Conservation (phyloP, 2,797 vertebrate species). For the Clarias platycephalus region DNA sequence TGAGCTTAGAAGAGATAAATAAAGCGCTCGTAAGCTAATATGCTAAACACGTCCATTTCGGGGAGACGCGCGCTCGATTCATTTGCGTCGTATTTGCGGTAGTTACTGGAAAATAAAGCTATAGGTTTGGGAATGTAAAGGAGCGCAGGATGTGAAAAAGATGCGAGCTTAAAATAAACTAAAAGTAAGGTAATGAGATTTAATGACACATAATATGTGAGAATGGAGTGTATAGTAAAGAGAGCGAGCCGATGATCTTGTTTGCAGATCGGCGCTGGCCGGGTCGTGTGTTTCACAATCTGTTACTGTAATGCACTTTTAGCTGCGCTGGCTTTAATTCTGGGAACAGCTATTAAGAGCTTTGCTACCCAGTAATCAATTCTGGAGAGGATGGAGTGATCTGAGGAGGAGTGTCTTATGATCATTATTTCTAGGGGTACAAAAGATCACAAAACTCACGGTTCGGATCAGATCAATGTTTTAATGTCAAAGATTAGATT, state of each 20-base stretch:
- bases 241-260: background rate
- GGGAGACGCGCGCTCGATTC: background rate
- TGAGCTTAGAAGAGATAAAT: background rate
- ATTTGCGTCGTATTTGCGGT: background rate
- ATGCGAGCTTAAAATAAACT: background rate
- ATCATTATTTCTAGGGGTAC: background rate
- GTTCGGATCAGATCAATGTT: too few species aligned
- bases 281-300: background rate
- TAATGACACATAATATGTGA: too few species aligned
- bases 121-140: background rate
- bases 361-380: slow-evolving; percentile 13
- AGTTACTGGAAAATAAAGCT: background rate
- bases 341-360: slow-evolving; percentile 45
- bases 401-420: background rate
- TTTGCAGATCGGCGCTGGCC: background rate
- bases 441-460: too few species aligned
- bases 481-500: too few species aligned
- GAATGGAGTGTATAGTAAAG: background rate
- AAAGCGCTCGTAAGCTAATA: background rate
- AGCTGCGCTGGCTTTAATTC: slow-evolving; percentile 43
- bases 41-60: background rate
- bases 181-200: background rate
- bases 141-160: background rate
- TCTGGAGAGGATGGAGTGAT: background rate
- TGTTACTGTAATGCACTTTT: slow-evolving; percentile 6